Conservation (phyloP, 23 tunicate species). For the Trididemnum clinides region DNA sequence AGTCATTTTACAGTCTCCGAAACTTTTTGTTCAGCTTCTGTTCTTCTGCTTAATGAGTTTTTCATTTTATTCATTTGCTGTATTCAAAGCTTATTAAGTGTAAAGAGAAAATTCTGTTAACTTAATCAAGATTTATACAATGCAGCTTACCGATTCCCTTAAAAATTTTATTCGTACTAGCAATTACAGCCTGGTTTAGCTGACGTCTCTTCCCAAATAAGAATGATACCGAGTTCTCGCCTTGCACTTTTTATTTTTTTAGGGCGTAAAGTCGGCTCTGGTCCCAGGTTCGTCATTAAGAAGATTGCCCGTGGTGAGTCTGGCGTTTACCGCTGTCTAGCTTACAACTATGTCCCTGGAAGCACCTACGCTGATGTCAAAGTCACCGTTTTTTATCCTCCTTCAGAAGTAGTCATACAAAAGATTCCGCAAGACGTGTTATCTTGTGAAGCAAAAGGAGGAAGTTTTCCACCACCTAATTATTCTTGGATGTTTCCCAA, state of each 20-base stretch:
- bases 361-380: constrained; percentile 42
- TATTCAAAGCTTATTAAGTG: no score
- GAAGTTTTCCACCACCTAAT: constrained; percentile 74
- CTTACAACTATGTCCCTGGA: constrained; percentile 93
- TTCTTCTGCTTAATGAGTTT: no score
- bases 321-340: constrained; percentile 66
- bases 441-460: constrained; percentile 35
- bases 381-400: constrained; percentile 61
- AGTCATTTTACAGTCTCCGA: no score
- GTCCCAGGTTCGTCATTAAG: not conserved
- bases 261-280: constrained; percentile 28
- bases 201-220: no score
- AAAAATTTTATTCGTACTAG: no score
- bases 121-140: no score
- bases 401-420: constrained; percentile 27
- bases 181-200: no score
- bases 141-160: no score
- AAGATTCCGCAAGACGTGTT: not conserved
- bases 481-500: constrained; percentile 76
- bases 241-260: not conserved
- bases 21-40: no score
- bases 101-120: no score
- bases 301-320: constrained; percentile 56
- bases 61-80: no score
- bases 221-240: no score